Evolutionary conservation across 1,140 invertebrate species (phyloP), one percentile per base, ranked within the genome.

Genomic region (Manduca sexta): DNA sequence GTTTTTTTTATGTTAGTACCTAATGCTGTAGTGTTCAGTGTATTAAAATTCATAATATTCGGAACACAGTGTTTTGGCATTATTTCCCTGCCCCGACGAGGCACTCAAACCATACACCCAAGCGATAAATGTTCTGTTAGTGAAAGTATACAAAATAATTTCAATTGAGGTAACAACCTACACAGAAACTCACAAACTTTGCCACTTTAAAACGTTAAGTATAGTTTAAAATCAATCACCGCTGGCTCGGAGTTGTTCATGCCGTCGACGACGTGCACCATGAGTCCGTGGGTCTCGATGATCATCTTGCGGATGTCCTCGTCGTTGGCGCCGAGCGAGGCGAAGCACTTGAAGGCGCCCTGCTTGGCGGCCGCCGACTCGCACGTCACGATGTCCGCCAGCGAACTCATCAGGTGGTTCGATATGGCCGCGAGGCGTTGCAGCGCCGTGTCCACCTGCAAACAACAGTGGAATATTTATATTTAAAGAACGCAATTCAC

Each of bases 281-380:
- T 96, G n/a, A 98, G 72, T 62, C 91, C 92, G 59, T 97, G 93
- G 0, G 94, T 96, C 74, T 97, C 95, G 33, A 98, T 97, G 38
- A 98, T 95, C 77, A 92, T 90, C 84, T 97, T 97, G 50, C 97
- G 81, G 47, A 97, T 97, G 60, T 96, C 95, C 86, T 98, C 97
- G 77, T 97, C 95, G 76, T 97, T 97, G 1, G 96, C 95, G 15
- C 93, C 94, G 17, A 98, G 86, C 0, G 96, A 96, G 2, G 96
- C 95, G 87, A 97, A 97, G 29, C 87, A 92, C 85, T n/a, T n/a
- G 71, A 95, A 94, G n/a, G 93, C 93, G 35, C 93, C 93, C 70
- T 93, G 90, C 71, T 91, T 92, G 73, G 93, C 90, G 47, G 88
- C 88, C 15, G 88, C 64, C n/a, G 83, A 87, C 15, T 74, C 64